Conservation (phyloP, 2,797 vertebrate genomes). For the Buceros bicornis region DNA sequence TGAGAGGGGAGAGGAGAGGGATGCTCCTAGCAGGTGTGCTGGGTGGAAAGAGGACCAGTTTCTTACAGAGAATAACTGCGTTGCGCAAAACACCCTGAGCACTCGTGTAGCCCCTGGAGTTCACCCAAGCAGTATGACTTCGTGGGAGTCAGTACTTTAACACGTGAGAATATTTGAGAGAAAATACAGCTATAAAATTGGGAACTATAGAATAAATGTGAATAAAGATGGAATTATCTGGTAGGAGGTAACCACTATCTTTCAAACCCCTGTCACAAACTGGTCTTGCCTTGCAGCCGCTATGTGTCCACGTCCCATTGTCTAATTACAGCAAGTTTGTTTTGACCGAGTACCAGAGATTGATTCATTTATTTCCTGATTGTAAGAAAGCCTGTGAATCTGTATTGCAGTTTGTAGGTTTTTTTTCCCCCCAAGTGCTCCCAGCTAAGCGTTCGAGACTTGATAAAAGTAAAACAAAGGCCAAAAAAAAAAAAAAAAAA, state of each 20-base stretch:
- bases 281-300: slow-evolving; percentile 21
- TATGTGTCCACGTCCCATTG: slow-evolving; percentile 34
- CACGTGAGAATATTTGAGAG: not conserved
- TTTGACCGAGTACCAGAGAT: slow-evolving; percentile 5
- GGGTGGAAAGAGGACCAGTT: not conserved
- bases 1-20: not conserved
- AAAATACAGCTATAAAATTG: not conserved
- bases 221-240: not conserved
- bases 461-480: not conserved
- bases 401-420: not conserved
- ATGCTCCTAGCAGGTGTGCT: not conserved
- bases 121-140: not conserved
- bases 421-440: not conserved
- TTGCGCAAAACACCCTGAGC: accelerated
- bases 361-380: slow-evolving; percentile 45
- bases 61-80: accelerated
- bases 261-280: not conserved
- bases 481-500: not conserved
- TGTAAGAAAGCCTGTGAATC: slow-evolving; percentile 51
- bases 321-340: slow-evolving; percentile 68
- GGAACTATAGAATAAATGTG: not conserved
- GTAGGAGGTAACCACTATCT: not conserved
- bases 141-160: accelerated
- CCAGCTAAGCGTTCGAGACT: not conserved
- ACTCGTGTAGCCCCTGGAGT: not conserved